Percentiles rank a stretch among this genome's conserved stretches.
Conservation (phyloP, 2,888 invertebrate genomes). For the Dicycla oo region DNA sequence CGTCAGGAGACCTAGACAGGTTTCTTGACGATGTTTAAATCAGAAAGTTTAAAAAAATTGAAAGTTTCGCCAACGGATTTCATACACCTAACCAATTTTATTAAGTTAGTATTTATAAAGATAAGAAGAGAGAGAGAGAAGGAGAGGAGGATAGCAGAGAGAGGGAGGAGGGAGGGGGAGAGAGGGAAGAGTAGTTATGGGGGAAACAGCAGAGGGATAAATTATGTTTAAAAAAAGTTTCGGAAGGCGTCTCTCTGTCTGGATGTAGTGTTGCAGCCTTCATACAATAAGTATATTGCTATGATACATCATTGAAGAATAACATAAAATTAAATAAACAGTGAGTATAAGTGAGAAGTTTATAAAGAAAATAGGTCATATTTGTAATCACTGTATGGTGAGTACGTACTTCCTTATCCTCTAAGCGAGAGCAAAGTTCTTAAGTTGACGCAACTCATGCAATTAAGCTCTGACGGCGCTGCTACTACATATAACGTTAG, state of each 20-base stretch:
- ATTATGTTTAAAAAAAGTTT: too few relatives aligned
- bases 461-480: neutral
- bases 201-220: neutral
- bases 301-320: neutral
- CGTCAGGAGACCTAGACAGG: too few relatives aligned
- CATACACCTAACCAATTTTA: too few relatives aligned
- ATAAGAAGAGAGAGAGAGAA: too few relatives aligned
- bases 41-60: too few relatives aligned
- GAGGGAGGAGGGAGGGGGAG: too few relatives aligned
- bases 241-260: neutral
- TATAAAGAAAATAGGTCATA: conserved; percentile 28
- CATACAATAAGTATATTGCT: neutral
- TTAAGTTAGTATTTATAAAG: too few relatives aligned
- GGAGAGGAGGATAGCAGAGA: too few relatives aligned
- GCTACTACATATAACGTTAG: neutral
- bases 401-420: conserved; percentile 35
- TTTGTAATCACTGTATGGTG: neutral
- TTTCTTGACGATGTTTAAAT: too few relatives aligned
- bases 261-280: neutral
- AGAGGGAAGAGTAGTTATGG: neutral
- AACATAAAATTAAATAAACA: neutral
- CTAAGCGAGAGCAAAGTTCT: conserved; percentile 28
- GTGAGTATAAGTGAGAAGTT: conserved; percentile 1
- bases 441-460: conserved; percentile 1
- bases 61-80: too few relatives aligned